Percentiles rank a stretch among this genome's conserved stretches.
These are phyloP conservation scores for Leuctra nigra DNA, from an alignment of 2,888 invertebrate genomes.

Conservation along the genomic window DNA sequence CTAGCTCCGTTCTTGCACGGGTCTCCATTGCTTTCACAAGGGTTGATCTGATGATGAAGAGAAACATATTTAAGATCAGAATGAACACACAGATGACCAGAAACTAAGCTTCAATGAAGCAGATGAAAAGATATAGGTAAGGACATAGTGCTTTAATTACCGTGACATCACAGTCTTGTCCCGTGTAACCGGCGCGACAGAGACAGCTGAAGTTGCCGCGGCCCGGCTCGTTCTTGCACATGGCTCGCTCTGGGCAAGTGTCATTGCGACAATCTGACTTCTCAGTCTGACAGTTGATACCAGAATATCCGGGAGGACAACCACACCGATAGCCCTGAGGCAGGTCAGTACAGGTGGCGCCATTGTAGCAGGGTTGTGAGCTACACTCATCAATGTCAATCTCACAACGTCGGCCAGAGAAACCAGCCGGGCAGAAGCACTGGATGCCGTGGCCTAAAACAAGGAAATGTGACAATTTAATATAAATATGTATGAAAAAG, in stretches of 20 bases:
- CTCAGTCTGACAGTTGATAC: conserved; percentile 66
- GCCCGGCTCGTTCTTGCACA: conserved; percentile 94
- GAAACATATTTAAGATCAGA: too few relatives aligned
- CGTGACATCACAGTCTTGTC: conserved; percentile 83
- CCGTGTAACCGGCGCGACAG: conserved; percentile 92
- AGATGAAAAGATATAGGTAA: too few relatives aligned
- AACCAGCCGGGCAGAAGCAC: conserved; percentile 92
- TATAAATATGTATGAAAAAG: too few relatives aligned
- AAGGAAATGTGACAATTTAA: too few relatives aligned
- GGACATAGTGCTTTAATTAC: too few relatives aligned
- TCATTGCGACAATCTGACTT: conserved; percentile 80
- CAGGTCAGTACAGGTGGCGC: conserved; percentile 83
- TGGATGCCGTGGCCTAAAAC: conserved; percentile 68
- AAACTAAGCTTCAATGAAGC: too few relatives aligned
- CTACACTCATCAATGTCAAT: conserved; percentile 93
- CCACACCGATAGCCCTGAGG: conserved; percentile 90
- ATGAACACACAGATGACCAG: too few relatives aligned
- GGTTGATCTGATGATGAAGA: conserved; percentile 59
- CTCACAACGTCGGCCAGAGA: conserved; percentile 89
- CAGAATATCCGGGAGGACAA: conserved; percentile 57
- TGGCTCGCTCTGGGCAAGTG: conserved; percentile 91
- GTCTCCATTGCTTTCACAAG: conserved; percentile 81
- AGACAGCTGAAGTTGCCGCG: conserved; percentile 86
- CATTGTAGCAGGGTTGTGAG: conserved; percentile 90
- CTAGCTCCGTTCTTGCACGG: conserved; percentile 88